Base-by-base conservation (phyloP, 2,113 vertebrate genomes). In the Vanacampus margaritifer region DNA sequence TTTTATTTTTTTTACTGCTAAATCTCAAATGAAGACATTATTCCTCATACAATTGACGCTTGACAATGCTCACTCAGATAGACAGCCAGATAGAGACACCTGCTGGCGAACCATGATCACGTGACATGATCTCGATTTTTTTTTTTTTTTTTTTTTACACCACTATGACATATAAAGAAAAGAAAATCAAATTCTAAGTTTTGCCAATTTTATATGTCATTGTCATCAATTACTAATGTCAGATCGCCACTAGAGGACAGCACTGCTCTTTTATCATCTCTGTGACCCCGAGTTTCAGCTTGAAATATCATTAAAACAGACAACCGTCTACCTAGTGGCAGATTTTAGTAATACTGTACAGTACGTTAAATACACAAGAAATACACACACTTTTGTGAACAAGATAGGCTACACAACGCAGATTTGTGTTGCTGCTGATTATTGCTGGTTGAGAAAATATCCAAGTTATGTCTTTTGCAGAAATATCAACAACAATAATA, bases 51-150 rank as follows among this genome's bases (percentile, higher is more conserved):
- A 23, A n/a, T 26, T 21, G 35, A 23, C 60, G 61, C 37, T 61
- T 73, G 75, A 58, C 21, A 43, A 35, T 69, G 48, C 10, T 23
- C 19, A 26, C 8, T 23, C 17, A 24, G 58, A 64, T 72, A 26
- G 19, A 32, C 72, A 78, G 75, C 26, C 16, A 50, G 67, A 84
- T 45, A 84, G 78, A 65, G 87, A 78, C 88, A 79, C 66, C 89
- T 84, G 71, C 64, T 84, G 89, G 75, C 39, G 5, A 23, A 26
- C 16, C 5, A 9, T 41, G 58, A 59, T 36, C 17, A 58, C 28
- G 26, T 57, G 14, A 35, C 54, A 56, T 32, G 54, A 32, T 36
- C 57, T 21, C 6, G 21, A 10, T 51, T 6, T 56, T 56, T 28
- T 53, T n/a, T 50, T 50, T 50, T 21, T 8, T 24, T 26, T 24